A percentile compares a stretch with the other conserved stretches of the same genome.
These are phyloP conservation scores for Drosophila mayaguana DNA, from an alignment of 2,888 invertebrate genomes.

Conservation along the genomic window DNA sequence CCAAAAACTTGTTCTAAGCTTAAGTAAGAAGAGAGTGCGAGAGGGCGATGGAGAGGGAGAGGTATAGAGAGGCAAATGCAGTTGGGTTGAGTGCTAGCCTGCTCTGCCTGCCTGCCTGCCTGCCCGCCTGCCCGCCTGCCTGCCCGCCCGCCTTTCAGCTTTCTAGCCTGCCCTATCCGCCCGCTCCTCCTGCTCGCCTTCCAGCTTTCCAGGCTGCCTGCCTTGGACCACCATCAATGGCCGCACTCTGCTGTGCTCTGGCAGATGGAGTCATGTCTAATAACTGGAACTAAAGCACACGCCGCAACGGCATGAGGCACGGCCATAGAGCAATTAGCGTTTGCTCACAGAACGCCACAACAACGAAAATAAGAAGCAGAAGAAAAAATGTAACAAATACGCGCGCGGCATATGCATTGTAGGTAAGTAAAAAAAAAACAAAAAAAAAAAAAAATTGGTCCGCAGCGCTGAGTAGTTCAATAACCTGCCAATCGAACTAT, in stretches of 20 bases:
- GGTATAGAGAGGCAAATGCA: conserved; percentile 6
- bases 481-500: conserved; percentile 66
- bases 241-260: conserved; percentile 13
- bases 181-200: neutral
- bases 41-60: neutral
- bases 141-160: neutral
- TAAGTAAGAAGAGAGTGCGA: neutral
- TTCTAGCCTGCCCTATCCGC: neutral
- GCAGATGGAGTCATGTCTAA: conserved; percentile 65
- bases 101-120: neutral
- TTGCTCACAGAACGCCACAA: conserved; percentile 51
- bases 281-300: conserved; percentile 79
- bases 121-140: neutral
- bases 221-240: conserved; percentile 65
- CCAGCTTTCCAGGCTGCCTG: neutral
- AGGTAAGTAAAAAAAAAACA: conserved; percentile 21
- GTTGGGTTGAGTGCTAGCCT: conserved; percentile 8
- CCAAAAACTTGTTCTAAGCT: conserved; percentile 71
- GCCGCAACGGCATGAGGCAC: conserved; percentile 38
- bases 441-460: conserved; percentile 1
- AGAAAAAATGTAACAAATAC: conserved; percentile 61
- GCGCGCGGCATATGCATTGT: conserved; percentile 35
- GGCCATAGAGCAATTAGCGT: conserved; percentile 65
- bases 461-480: conserved; percentile 55
- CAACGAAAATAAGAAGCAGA: neutral